phyloP scores from a whole-genome alignment of 2,797 vertebrate species.

The Hydrophis major region DNA sequence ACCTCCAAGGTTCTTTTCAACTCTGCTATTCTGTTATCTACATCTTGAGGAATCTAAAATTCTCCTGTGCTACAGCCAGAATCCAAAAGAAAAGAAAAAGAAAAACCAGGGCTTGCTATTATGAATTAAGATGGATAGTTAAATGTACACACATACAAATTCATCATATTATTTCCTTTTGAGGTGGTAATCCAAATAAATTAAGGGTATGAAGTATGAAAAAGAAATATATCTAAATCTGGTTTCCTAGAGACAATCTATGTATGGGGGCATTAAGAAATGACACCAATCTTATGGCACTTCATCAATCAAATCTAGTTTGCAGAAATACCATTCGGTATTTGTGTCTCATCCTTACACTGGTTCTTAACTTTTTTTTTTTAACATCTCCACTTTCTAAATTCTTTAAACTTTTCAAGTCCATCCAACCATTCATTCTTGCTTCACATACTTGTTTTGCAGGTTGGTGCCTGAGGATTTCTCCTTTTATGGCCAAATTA shows the following conservation, averaged over 20 bases:
- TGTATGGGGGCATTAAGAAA: not conserved
- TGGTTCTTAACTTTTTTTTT: not conserved
- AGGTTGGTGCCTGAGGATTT: not conserved
- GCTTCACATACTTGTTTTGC: not conserved
- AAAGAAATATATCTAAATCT: not conserved
- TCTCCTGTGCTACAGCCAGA: not conserved
- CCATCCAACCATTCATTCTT: not conserved
- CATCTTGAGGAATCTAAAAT: slow-evolving; percentile 34
- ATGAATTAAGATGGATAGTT: not conserved
- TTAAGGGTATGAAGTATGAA: not conserved
- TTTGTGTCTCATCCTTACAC: not conserved
- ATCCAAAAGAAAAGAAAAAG: not conserved
- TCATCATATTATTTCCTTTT: not conserved
- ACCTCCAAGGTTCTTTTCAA: not conserved
- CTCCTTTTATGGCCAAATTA: not conserved
- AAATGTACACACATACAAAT: not conserved
- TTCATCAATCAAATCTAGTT: not conserved
- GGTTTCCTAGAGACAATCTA: not conserved
- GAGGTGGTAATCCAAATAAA: not conserved
- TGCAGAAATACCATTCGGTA: not conserved
- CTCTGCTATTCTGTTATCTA: not conserved
- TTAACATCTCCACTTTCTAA: not conserved
- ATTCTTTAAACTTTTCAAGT: not conserved
- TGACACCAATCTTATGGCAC: not conserved
- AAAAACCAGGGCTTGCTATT: not conserved